phyloP scores from a whole-genome alignment of 2,113 vertebrate genomes.

The Amphilophus citrinellus region DNA sequence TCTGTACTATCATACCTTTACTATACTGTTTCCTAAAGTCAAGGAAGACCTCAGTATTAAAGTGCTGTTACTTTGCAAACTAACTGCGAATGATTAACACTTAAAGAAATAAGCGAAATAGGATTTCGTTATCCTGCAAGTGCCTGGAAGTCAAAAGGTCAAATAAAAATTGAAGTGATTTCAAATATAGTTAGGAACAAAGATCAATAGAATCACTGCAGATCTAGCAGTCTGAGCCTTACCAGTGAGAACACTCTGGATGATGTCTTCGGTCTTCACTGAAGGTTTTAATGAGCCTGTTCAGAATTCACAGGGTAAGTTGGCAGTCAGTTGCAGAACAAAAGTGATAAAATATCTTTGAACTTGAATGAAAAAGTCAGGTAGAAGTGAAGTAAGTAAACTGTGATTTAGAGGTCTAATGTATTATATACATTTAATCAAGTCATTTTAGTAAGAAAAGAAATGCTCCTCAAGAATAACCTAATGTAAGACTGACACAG shows the following conservation, averaged over 20 bases:
- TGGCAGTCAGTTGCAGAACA: not conserved
- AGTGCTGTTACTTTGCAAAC: not conserved
- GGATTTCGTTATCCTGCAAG: not conserved
- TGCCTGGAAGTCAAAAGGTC: not conserved
- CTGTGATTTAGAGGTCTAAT: fast-evolving
- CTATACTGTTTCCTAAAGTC: fast-evolving
- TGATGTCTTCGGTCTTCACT: constrained; percentile 93
- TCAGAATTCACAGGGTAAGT: not conserved
- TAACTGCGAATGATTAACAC: not conserved
- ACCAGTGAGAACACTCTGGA: constrained; percentile 96
- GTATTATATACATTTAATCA: not conserved
- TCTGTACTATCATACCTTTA: not conserved
- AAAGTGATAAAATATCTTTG: not conserved
- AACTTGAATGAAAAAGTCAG: not conserved
- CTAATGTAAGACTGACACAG: not conserved
- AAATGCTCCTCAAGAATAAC: not conserved
- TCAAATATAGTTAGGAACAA: not conserved
- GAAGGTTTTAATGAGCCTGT: constrained; percentile 90
- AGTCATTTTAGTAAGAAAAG: not conserved
- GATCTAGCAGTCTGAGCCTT: constrained; percentile 40
- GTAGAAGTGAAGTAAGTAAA: not conserved
- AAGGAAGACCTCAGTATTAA: not conserved
- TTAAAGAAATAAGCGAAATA: fast-evolving
- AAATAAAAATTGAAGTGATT: not conserved
- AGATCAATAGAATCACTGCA: not conserved